Percentiles rank a stretch among this genome's conserved stretches.
Evolutionary conservation across 2,797 vertebrate species (phyloP).

Genomic region (Sandelia bainsii): DNA sequence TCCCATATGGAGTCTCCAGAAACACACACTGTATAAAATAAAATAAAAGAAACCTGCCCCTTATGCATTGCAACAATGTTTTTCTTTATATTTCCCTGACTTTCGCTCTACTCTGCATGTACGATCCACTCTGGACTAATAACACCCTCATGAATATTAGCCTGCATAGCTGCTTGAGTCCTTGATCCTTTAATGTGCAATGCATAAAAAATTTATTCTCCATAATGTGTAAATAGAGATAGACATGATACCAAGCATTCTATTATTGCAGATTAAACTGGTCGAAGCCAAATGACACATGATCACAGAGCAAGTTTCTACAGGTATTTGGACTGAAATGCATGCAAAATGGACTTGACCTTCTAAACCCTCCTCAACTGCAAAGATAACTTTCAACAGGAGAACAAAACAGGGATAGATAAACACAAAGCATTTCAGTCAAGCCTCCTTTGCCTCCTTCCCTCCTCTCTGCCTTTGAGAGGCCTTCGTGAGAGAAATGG

Average conservation of each 20-base stretch:
- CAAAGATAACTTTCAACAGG: slow-evolving; percentile 12
- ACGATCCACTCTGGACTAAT: slow-evolving; percentile 2
- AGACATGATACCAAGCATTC: not conserved
- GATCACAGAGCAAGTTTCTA: not conserved
- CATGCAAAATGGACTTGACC: not conserved
- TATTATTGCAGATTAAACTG: slow-evolving; percentile 10
- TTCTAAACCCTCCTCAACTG: not conserved
- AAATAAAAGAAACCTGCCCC: not conserved
- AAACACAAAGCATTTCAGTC: slow-evolving; percentile 24
- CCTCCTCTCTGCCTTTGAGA: slow-evolving; percentile 46
- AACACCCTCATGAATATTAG: slow-evolving; percentile 5
- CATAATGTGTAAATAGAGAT: slow-evolving; percentile 20
- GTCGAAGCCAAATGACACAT: not conserved
- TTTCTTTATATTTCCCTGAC: slow-evolving; percentile 2
- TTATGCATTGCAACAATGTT: slow-evolving; percentile 31
- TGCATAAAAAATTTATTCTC: slow-evolving; percentile 13
- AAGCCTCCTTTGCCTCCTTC: not conserved
- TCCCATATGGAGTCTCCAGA: not conserved
- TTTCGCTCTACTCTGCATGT: not conserved
- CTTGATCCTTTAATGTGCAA: slow-evolving; percentile 30
- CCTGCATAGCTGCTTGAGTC: slow-evolving; percentile 12
- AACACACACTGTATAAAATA: not conserved
- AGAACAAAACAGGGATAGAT: slow-evolving; percentile 12
- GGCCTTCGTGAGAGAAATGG: slow-evolving; percentile 65
- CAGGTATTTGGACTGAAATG: not conserved